phyloP scores from a whole-genome alignment of 1,140 invertebrate genomes.

The Gryllus bimaculatus region DNA sequence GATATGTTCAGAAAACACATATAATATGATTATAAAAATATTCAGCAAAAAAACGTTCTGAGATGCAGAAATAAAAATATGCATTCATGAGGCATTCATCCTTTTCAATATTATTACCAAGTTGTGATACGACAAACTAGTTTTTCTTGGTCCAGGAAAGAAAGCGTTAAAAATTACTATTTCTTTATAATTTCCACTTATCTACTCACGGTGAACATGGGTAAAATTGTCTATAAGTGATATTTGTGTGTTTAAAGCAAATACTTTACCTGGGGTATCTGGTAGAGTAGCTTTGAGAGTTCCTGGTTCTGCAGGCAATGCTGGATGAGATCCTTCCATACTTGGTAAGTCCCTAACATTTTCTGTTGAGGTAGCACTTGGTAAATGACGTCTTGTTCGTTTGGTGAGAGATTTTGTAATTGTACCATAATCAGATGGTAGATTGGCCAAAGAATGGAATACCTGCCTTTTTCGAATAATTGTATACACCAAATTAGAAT shows the following conservation, averaged over 20 bases:
- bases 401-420: conserved; percentile 76
- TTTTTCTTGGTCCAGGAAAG: too few relatives aligned
- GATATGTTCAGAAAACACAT: too few relatives aligned
- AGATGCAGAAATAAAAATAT: too few relatives aligned
- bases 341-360: conserved; percentile 30
- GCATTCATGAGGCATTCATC: too few relatives aligned
- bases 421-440: conserved; percentile 83
- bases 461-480: conserved; percentile 97
- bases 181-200: too few relatives aligned
- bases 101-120: too few relatives aligned
- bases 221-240: too few relatives aligned
- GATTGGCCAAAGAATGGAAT: conserved; percentile 91
- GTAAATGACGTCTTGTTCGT: conserved; percentile 42
- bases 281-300: conserved; percentile 83
- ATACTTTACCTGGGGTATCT: conserved; percentile 62
- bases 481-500: conserved; percentile 97
- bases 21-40: too few relatives aligned
- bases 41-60: too few relatives aligned
- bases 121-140: too few relatives aligned
- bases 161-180: too few relatives aligned
- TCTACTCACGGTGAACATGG: too few relatives aligned
- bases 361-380: conserved; percentile 15
- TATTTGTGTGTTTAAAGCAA: neutral
- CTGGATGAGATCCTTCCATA: conserved; percentile 79
- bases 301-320: conserved; percentile 79